phyloP scores from a whole-genome alignment of 92 coral and sea anemone genomes.

The Parazoanthus darwini region DNA sequence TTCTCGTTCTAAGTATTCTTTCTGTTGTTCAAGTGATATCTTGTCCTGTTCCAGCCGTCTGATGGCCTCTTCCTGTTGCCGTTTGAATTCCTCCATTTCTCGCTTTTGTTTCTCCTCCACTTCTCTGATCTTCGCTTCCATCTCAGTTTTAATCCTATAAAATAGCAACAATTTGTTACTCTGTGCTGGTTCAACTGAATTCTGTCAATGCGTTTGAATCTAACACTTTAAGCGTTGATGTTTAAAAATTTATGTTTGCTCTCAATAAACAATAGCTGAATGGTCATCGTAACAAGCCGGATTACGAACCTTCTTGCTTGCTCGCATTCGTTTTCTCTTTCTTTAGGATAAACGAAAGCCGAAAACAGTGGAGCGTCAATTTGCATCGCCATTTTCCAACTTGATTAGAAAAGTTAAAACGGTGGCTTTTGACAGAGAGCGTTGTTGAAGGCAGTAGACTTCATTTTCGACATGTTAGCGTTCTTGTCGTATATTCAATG shows the following conservation, averaged over 20 bases:
- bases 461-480: background rate
- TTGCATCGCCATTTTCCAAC: slow-evolving; percentile 14
- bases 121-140: slow-evolving; percentile 74
- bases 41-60: slow-evolving; percentile 80
- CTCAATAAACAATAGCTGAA: background rate
- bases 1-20: slow-evolving; percentile 77
- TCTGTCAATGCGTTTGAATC: background rate
- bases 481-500: background rate
- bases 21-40: slow-evolving; percentile 73
- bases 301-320: slow-evolving; percentile 18
- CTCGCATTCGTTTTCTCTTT: slow-evolving; percentile 1
- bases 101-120: slow-evolving; percentile 68
- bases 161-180: background rate
- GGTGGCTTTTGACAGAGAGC: background rate
- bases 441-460: background rate
- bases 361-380: background rate
- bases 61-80: slow-evolving; percentile 67
- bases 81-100: slow-evolving; percentile 74
- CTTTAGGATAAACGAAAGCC: background rate
- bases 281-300: background rate
- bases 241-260: background rate
- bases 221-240: background rate
- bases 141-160: slow-evolving; percentile 73
- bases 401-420: background rate
- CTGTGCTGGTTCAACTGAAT: background rate